These are phyloP conservation scores for Echinarachnius parma DNA, from an alignment of 53 echinoderm and acorn worm genomes.

Conservation along the genomic window DNA sequence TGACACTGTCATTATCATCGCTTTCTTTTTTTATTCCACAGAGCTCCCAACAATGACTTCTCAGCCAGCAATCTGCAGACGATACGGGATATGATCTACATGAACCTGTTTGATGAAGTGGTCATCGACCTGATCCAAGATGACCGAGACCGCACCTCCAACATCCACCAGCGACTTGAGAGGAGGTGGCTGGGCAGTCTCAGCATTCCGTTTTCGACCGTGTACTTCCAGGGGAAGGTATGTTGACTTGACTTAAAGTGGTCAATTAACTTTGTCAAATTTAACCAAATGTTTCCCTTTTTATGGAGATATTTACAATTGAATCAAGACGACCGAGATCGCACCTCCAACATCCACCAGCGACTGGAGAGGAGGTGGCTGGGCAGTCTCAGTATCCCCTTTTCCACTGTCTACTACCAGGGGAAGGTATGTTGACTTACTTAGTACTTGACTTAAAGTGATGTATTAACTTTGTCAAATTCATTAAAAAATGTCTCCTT, in stretches of 20 bases:
- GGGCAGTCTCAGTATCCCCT: slow-evolving; percentile 83
- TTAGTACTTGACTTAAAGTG: no score
- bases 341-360: slow-evolving; percentile 83
- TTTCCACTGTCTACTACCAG: slow-evolving; percentile 94
- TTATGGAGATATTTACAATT: no score
- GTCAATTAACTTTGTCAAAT: no score
- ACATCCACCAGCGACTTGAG: slow-evolving; percentile 87
- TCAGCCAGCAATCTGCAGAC: slow-evolving; percentile 84
- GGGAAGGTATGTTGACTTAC: slow-evolving; percentile 82
- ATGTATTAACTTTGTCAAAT: no score
- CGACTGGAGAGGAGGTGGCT: slow-evolving; percentile 89
- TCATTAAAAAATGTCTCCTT: no score
- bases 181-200: slow-evolving; percentile 86
- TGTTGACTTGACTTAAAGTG: no score
- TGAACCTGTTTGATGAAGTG: slow-evolving; percentile 93
- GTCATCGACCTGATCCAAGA: slow-evolving; percentile 82
- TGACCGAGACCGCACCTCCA: slow-evolving; percentile 80
- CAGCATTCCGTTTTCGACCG: slow-evolving; percentile 86
- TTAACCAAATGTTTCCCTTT: no score
- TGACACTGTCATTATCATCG: no score
- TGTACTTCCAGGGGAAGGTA: slow-evolving; percentile 94
- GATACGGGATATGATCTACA: slow-evolving; percentile 76
- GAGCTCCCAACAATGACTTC: slow-evolving; percentile 97
- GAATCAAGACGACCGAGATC: slow-evolving; percentile 84
- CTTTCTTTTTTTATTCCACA: no score